Base-by-base conservation (phyloP, 2,797 vertebrate genomes). In the Novumbra hubbsi region DNA sequence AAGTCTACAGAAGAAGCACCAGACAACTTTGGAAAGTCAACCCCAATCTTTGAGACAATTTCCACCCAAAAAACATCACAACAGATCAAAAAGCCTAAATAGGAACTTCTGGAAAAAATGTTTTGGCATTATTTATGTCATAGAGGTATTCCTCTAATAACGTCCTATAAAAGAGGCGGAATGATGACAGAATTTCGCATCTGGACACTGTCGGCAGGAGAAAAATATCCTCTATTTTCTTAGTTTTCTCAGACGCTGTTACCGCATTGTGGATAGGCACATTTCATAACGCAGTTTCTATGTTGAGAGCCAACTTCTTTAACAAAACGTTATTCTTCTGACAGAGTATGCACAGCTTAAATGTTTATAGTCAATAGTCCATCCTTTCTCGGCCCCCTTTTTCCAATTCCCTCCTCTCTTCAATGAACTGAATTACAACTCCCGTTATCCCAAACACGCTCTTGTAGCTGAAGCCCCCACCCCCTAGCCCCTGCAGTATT, bases 381-480 rank as follows among this genome's bases (percentile, higher is more conserved):
- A 73, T 77, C 73, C 34, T 76, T 60, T 50, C n/a, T 32, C 60
- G 19, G 14, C 38, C 24, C 15, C 2, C 48, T n/a, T 52, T n/a
- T 55, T 19, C 27, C 45, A 11, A 2, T 52, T 34, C 41, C 50
- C 41, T 69, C 76, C 72, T 73, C 11, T 78, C 78, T 72, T 81
- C 76, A 84, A 86, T 84, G 81, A 68, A 83, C 57, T 79, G 80
- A 81, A 17, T 82, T 80, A 80, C 87, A 82, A 81, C 80, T 79
- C 80, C 68, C 80, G 67, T 76, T 81, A 50, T 74, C 70, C 11
- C 73, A 81, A 78, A 60, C 84, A 49, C 80, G 79, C 74, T 73
- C 76, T 88, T 81, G 77, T 80, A 78, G 87, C 74, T 79, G 1
- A 38, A 80, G 62, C 85, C 76, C 87, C 76, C 87, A 71, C 77